Base-by-base conservation (phyloP, 2,797 vertebrate genomes). In the Mormyrops attenuatus region DNA sequence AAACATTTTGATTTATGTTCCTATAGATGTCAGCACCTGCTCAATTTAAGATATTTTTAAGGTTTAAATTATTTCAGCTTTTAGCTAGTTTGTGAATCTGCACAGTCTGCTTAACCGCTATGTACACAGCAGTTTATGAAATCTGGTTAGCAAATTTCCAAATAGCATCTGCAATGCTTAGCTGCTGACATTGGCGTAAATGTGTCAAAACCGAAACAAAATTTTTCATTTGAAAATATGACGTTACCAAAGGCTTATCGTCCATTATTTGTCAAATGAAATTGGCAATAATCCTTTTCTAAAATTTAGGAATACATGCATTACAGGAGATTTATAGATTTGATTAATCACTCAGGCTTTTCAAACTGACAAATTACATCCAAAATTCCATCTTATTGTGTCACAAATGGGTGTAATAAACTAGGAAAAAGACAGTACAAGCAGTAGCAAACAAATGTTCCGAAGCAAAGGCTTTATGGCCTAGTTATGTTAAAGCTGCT, bases 401-500 rank as follows among this genome's bases (percentile, higher is more conserved):
- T 87, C 52, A 87, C 34, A 60, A 38, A 55, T 60, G 20, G 47
- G 47, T 86, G 47, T 69, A 52, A 73, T 57, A 49, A 41, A 89
- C 84, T 44, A 49, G 34, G 60, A 86, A 34, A 50, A 69, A 22
- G 26, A 89, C n/a, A 63, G 9, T 50, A 53, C 50, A n/a, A 63
- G 26, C 57, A 85, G 57, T 80, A 90, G 80, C 77, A 88, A 90
- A 41, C n/a, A 80, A 88, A 85, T 57, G 11, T 41, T 49, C 11
- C 44, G 55, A 88, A 88, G 87, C 89, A 85, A 20, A 85, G 41
- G 52, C 55, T 88, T 57, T 85, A 82, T 66, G 73, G 73, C 87
- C 66, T 44, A 50, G 55, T 53, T 53, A 30, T 66, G 5, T 66
- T 22, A 85, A 66, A 53, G 57, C n/a, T 85, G 44, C 44, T 84